A percentile compares a stretch with the other conserved stretches of the same genome.
Evolutionary conservation across 2,113 vertebrate genomes (phyloP).

Genomic region (Cisticola juncidis): DNA sequence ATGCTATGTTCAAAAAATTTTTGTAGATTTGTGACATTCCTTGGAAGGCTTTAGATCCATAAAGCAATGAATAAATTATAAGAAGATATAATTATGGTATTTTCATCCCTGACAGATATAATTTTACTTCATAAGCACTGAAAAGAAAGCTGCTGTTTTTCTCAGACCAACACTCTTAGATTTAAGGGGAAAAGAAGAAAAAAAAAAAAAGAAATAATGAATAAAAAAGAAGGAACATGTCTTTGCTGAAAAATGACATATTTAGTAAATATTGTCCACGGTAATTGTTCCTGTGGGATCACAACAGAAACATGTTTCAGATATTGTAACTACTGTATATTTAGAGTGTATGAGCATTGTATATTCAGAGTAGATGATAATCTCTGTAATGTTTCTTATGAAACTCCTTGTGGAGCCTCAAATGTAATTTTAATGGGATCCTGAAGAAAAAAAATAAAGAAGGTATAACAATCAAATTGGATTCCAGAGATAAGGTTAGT

Average conservation of each 20-base stretch:
- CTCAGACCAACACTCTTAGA: background rate
- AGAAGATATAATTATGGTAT: constrained; percentile 76
- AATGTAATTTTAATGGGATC: constrained; percentile 32
- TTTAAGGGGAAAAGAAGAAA: background rate
- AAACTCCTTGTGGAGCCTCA: constrained; percentile 19
- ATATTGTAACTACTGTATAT: constrained; percentile 29
- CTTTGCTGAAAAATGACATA: constrained; percentile 53
- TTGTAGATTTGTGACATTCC: constrained; percentile 63
- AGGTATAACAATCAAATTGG: background rate
- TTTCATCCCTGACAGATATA: constrained; percentile 75
- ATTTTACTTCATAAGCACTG: constrained; percentile 61
- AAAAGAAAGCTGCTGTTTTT: constrained; percentile 55
- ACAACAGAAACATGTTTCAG: constrained; percentile 39
- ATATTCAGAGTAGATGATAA: constrained; percentile 12
- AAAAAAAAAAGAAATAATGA: too few relatives aligned
- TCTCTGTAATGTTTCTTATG: constrained; percentile 12
- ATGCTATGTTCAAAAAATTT: constrained; percentile 64
- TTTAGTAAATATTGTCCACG: constrained; percentile 64
- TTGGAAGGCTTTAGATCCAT: constrained; percentile 68
- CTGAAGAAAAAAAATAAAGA: background rate
- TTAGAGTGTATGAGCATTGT: background rate
- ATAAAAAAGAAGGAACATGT: background rate
- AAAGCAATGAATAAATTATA: constrained; percentile 78
- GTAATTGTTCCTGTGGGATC: constrained; percentile 51
- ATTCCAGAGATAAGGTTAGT: constrained; percentile 29